phyloP scores from a whole-genome alignment of 2,113 vertebrate genomes.

The Motacilla alba region DNA sequence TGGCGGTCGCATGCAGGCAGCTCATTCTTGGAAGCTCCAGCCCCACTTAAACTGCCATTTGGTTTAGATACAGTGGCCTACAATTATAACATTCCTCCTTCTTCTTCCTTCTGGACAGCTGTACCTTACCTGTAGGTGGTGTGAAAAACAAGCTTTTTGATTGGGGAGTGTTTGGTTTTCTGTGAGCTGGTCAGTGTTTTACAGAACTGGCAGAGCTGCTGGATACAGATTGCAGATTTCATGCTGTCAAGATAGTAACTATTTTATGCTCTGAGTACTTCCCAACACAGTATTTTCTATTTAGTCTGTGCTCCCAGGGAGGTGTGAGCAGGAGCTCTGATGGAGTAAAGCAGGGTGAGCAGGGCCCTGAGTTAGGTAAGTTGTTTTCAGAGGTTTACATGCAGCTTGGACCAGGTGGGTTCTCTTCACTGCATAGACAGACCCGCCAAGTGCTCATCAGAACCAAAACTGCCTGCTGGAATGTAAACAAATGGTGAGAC shows the following conservation, averaged over 20 bases:
- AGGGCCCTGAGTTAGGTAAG: constrained; percentile 12
- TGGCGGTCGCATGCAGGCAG: background rate
- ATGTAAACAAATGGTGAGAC: constrained; percentile 20
- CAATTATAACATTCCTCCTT: background rate
- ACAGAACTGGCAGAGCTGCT: background rate
- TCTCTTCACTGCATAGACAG: background rate
- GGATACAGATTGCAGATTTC: background rate
- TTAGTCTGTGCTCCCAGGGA: background rate
- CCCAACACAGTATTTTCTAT: background rate
- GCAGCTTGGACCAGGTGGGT: background rate
- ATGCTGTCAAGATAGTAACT: background rate
- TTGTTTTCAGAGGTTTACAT: background rate
- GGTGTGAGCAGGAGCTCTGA: background rate
- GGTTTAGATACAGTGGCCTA: background rate
- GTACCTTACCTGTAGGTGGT: background rate
- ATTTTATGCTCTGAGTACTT: background rate
- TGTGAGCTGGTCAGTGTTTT: background rate
- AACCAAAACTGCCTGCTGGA: constrained; percentile 32
- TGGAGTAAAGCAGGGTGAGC: background rate
- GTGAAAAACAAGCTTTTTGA: background rate
- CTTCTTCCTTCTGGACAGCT: background rate
- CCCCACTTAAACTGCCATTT: constrained; percentile 34
- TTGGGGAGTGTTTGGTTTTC: background rate
- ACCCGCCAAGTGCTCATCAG: background rate
- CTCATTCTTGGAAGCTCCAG: background rate